Evolutionary conservation across 2,113 vertebrate genomes (phyloP), one percentile per base, ranked within the genome.

Genomic region (Ramphastos sulfuratus): DNA sequence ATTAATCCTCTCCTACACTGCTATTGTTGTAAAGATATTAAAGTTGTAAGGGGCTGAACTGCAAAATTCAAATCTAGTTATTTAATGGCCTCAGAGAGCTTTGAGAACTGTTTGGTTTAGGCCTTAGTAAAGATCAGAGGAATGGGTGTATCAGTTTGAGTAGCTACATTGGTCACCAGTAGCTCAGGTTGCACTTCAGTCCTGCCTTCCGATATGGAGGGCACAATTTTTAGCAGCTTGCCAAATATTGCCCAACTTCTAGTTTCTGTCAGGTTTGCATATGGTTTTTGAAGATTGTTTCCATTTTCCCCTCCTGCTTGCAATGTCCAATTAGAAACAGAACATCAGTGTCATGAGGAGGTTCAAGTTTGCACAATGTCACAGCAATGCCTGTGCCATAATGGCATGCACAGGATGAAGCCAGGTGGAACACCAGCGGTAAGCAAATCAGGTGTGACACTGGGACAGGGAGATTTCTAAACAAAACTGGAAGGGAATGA

Each of bases 1-100:
- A 67, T 89, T 93, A 89, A 95, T 94, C 76, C 77, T 88, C n/a
- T 86, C 65, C 94, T 77, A 74, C 17, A 55, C 64, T 60, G 73
- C 69, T 77, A 78, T 23, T 79, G 15, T 81, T 3, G 0, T 90
- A 94, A 91, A 73, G 54, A 81, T 79, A 81, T 86, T 91, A 88
- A 77, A 75, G 50, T 82, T 84, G 55, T 90, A 88, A 88, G 73
- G 75, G 31, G 35, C 19, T 87, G 85, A 88, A 89, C 65, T 66
- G 76, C 15, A 91, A 86, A 96, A 95, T 82, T 88, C n/a, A 74
- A 37, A 82, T 78, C 52, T 76, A 77, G 54, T 73, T 71, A 71
- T 56, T 90, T 66, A 77, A 87, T 85, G 44, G 50, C 50, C 44
- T 88, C 55, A 33, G 60, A 82, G 55, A 78, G 42, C 46, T 81